Evolutionary conservation across 2,797 vertebrate species (phyloP).

Genomic region (Falco cherrug): DNA sequence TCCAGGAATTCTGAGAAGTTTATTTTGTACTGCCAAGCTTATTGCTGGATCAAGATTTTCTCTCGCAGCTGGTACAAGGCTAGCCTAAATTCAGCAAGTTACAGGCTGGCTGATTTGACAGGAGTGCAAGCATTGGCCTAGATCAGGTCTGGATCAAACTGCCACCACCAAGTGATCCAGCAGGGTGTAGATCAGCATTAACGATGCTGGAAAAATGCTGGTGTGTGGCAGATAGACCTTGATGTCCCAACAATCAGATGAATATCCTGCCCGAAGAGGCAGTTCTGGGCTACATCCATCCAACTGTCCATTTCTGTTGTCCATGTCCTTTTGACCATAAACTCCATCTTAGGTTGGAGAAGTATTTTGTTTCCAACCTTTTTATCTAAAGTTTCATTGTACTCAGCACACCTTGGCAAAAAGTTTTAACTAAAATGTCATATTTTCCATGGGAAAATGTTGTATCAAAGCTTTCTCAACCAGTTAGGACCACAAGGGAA

Average conservation of each 20-base stretch:
- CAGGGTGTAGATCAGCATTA: neutral
- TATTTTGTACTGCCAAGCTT: neutral
- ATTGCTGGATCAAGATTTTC: neutral
- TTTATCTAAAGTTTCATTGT: neutral
- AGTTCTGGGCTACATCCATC: neutral
- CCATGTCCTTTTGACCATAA: neutral
- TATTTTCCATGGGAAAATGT: neutral
- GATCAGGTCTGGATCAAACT: neutral
- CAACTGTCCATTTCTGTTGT: neutral
- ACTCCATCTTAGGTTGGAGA: neutral
- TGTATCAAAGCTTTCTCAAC: neutral
- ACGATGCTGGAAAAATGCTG: neutral
- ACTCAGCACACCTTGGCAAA: neutral
- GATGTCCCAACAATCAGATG: neutral
- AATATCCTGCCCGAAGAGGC: fast-evolving
- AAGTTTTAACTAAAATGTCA: neutral
- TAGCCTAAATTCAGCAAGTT: neutral
- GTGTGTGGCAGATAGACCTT: neutral
- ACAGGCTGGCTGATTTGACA: neutral
- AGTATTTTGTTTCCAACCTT: neutral
- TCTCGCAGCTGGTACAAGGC: neutral
- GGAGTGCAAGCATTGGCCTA: neutral
- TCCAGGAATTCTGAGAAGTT: neutral
- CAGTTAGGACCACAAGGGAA: fast-evolving
- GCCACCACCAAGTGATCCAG: neutral